These are phyloP conservation scores for Microctenopoma lineatum DNA, from an alignment of 2,797 vertebrate genomes.

Conservation along the genomic window DNA sequence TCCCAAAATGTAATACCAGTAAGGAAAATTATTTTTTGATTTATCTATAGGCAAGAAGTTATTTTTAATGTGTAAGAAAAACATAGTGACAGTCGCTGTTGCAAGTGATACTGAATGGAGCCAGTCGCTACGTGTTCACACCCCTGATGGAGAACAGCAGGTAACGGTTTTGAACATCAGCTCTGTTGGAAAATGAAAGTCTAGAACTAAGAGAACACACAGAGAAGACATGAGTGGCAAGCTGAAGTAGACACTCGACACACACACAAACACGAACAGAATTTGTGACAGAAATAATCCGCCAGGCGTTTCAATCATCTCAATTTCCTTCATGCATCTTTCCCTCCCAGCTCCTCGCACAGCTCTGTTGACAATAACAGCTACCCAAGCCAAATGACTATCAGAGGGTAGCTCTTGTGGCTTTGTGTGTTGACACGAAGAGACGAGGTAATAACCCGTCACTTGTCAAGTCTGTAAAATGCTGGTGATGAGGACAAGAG, in stretches of 20 bases:
- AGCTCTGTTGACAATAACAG: conserved; percentile 46
- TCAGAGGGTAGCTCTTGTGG: conserved; percentile 40
- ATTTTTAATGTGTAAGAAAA: conserved; percentile 11
- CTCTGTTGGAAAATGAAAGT: conserved; percentile 38
- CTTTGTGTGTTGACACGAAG: conserved; percentile 37
- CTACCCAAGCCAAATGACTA: conserved; percentile 36
- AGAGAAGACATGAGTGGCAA: conserved; percentile 48
- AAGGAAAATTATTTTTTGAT: neutral
- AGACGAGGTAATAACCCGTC: conserved; percentile 49
- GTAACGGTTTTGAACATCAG: conserved; percentile 20
- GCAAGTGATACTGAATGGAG: conserved; percentile 23
- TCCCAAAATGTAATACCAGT: conserved; percentile 1
- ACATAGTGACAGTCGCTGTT: conserved; percentile 25
- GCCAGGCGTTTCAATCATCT: conserved; percentile 66
- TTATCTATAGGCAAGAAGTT: neutral
- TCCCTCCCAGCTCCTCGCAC: neutral
- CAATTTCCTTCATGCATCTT: conserved; percentile 33
- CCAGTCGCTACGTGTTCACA: neutral
- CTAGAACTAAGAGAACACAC: neutral
- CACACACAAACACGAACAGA: neutral
- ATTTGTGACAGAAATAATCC: conserved; percentile 60
- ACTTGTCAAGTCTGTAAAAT: conserved; percentile 37
- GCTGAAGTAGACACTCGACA: conserved; percentile 54
- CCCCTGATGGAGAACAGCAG: conserved; percentile 25
- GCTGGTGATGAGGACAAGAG: neutral